Conservation (phyloP, 92 coral and sea anemone genomes). For the Bergia puertoricense region DNA sequence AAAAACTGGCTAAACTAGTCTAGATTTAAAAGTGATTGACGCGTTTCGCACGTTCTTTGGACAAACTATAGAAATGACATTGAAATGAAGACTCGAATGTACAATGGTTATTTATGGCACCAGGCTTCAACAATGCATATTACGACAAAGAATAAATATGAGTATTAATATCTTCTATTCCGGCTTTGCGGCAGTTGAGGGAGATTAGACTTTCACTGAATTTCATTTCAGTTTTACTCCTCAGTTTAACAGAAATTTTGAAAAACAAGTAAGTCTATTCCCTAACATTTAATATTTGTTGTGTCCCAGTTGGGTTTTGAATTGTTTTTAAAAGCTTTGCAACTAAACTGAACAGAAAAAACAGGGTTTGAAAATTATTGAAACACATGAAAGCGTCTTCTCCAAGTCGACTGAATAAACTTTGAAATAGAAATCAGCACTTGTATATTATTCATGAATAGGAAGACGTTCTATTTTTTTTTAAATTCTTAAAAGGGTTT, state of each 20-base stretch:
- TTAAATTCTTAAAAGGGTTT: not conserved
- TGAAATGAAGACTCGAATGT: not conserved
- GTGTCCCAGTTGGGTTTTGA: not conserved
- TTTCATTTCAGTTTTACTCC: too few relatives aligned
- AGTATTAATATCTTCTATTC: not conserved
- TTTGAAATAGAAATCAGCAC: not conserved
- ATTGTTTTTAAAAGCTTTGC: too few relatives aligned
- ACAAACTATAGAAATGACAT: not conserved
- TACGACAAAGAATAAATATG: not conserved
- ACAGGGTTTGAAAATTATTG: too few relatives aligned
- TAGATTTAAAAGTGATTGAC: not conserved
- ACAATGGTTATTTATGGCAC: not conserved
- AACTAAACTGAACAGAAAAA: too few relatives aligned
- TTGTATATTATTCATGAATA: not conserved
- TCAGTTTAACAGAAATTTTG: too few relatives aligned
- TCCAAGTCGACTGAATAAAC: too few relatives aligned
- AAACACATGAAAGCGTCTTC: not conserved
- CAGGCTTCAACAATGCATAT: not conserved
- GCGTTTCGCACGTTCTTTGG: not conserved
- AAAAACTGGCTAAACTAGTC: too few relatives aligned
- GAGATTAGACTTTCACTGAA: too few relatives aligned
- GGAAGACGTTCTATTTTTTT: not conserved
- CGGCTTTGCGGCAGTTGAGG: not conserved
- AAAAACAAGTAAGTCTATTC: too few relatives aligned
- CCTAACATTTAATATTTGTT: not conserved